Evolutionary conservation across 2,888 invertebrate genomes (phyloP).

Genomic region (Piscicola geometra): DNA sequence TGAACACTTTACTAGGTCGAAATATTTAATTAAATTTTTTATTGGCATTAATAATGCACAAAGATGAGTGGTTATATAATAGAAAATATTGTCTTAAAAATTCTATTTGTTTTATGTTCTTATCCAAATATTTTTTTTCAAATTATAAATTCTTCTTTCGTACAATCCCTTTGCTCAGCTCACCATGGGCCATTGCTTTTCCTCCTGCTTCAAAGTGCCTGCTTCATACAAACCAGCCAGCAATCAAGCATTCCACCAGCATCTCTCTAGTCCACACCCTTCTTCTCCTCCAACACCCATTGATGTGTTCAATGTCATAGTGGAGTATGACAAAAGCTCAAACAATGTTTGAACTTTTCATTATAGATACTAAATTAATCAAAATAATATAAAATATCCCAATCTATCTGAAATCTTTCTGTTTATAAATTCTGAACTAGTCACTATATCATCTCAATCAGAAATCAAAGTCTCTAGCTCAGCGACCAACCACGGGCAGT

Average conservation of each 20-base stretch:
- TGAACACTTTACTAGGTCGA: too few species aligned
- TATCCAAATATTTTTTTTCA: too few species aligned
- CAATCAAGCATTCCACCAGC: slow-evolving; percentile 5
- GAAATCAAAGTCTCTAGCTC: neutral
- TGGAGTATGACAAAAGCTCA: slow-evolving; percentile 26
- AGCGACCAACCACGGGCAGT: neutral
- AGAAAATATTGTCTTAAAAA: too few species aligned
- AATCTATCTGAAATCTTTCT: neutral
- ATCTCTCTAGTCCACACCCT: neutral
- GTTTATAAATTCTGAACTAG: neutral
- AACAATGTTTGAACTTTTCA: slow-evolving; percentile 13
- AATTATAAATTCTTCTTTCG: too few species aligned
- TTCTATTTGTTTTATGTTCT: too few species aligned
- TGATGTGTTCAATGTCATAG: slow-evolving; percentile 24
- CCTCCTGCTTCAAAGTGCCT: slow-evolving; percentile 28
- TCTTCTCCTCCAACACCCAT: slow-evolving; percentile 14
- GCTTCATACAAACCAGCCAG: slow-evolving; percentile 5
- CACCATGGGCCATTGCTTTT: slow-evolving; percentile 30
- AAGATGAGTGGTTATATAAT: too few species aligned
- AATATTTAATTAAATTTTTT: too few species aligned
- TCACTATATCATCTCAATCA: neutral
- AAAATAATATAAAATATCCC: neutral
- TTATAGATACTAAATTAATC: neutral
- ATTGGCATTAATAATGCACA: too few species aligned
- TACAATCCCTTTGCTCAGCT: too few species aligned